Percentiles rank a stretch among this genome's conserved stretches.
These are phyloP conservation scores for Tinea pellionella DNA, from an alignment of 2,888 invertebrate species.

Conservation along the genomic window DNA sequence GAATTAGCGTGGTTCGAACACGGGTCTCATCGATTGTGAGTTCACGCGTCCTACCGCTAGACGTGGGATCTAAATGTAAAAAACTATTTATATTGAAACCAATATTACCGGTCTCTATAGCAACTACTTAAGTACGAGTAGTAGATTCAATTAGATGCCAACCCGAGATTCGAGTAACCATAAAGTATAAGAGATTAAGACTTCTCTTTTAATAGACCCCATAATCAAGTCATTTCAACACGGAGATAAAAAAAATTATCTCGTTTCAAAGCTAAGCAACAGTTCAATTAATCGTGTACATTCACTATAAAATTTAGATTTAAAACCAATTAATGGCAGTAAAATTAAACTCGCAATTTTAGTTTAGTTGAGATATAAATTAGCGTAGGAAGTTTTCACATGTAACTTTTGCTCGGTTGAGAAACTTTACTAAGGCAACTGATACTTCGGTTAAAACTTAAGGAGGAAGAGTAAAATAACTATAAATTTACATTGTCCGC, in stretches of 20 bases:
- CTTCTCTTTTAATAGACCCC: background rate
- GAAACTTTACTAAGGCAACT: background rate
- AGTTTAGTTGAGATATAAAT: conserved; percentile 8
- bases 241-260: background rate
- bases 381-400: background rate
- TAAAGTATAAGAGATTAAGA: background rate
- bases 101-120: background rate
- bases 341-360: background rate
- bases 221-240: background rate
- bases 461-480: background rate
- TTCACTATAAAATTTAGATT: background rate
- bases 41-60: no score
- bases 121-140: background rate
- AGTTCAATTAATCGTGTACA: background rate
- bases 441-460: conserved; percentile 4
- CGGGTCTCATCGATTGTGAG: no score
- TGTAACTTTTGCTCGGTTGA: conserved; percentile 3
- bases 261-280: background rate
- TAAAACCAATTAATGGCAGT: conserved; percentile 3
- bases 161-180: conserved; percentile 9
- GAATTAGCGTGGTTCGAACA: no score
- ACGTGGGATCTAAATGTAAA: no score
- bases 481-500: background rate
- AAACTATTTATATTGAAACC: background rate
- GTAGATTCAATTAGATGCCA: conserved; percentile 14